Conservation (phyloP, 2,113 vertebrate species). For the Pteronura brasiliensis region DNA sequence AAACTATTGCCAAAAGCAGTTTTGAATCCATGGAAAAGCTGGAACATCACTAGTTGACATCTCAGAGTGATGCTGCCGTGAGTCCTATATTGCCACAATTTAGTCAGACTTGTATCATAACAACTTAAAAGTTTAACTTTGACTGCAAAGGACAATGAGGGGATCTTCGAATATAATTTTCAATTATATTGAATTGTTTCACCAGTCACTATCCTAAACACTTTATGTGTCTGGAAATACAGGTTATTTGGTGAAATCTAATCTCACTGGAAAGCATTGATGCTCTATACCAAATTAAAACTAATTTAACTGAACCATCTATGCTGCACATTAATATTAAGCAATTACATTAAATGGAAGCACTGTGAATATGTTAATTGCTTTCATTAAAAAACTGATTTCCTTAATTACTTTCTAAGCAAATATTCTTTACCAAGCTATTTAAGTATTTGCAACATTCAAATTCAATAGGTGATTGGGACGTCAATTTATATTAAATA, state of each 20-base stretch:
- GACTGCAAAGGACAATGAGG: background rate
- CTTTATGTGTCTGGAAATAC: constrained; percentile 26
- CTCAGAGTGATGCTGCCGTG: background rate
- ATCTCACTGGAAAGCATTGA: constrained; percentile 52
- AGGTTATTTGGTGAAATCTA: constrained; percentile 62
- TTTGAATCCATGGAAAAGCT: background rate
- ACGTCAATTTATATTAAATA: constrained; percentile 45
- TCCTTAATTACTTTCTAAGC: constrained; percentile 73
- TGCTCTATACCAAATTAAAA: constrained; percentile 55
- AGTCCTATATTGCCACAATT: background rate
- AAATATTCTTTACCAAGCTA: constrained; percentile 69
- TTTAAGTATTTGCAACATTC: constrained; percentile 46
- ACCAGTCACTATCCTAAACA: constrained; percentile 23
- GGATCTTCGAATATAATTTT: constrained; percentile 18
- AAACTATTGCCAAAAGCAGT: background rate
- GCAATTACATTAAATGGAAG: constrained; percentile 74
- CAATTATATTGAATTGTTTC: constrained; percentile 34
- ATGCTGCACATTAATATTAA: constrained; percentile 72
- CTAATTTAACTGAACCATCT: constrained; percentile 64
- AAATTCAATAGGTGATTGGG: constrained; percentile 52
- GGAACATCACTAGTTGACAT: background rate
- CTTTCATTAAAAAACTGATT: constrained; percentile 73
- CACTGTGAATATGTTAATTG: constrained; percentile 70
- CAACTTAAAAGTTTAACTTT: background rate
- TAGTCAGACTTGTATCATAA: background rate